Percentiles rank a stretch among this genome's conserved stretches.
Conservation (phyloP, 2,797 vertebrate species). For the Lates japonicus region DNA sequence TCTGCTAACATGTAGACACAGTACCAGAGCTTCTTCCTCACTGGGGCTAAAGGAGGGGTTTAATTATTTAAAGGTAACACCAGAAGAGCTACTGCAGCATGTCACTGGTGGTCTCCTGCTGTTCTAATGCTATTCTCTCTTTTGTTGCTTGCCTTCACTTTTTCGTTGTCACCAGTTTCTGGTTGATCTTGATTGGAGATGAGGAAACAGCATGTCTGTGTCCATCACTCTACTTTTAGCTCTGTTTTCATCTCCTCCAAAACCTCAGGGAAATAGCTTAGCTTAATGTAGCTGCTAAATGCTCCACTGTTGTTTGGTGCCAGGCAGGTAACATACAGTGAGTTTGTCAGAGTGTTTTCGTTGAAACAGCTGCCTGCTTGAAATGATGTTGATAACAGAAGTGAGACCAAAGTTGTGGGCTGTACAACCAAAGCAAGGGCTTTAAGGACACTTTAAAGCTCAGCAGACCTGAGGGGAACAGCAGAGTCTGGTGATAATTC, state of each 20-base stretch:
- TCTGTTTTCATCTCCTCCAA: background rate
- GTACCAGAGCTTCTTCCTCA: background rate
- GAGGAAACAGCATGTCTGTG: background rate
- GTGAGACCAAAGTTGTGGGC: background rate
- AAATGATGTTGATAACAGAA: background rate
- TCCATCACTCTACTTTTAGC: background rate
- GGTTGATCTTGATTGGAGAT: background rate
- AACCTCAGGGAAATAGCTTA: background rate
- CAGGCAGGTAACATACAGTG: background rate
- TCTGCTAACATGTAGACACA: slow-evolving; percentile 1
- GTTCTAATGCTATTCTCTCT: background rate
- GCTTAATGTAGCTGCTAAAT: background rate
- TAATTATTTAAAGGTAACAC: slow-evolving; percentile 13
- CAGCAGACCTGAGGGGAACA: background rate
- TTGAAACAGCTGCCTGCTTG: background rate
- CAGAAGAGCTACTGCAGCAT: background rate
- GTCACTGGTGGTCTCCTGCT: background rate
- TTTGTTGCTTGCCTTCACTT: background rate
- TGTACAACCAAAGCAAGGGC: background rate
- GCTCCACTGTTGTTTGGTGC: too few species aligned
- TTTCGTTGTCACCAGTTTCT: slow-evolving; percentile 1
- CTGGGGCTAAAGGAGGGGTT: background rate
- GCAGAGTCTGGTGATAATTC: background rate
- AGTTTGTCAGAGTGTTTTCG: background rate
- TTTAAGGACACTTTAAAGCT: background rate